phyloP scores from a whole-genome alignment of 2,797 vertebrate species.

The Prunella strophiata region DNA sequence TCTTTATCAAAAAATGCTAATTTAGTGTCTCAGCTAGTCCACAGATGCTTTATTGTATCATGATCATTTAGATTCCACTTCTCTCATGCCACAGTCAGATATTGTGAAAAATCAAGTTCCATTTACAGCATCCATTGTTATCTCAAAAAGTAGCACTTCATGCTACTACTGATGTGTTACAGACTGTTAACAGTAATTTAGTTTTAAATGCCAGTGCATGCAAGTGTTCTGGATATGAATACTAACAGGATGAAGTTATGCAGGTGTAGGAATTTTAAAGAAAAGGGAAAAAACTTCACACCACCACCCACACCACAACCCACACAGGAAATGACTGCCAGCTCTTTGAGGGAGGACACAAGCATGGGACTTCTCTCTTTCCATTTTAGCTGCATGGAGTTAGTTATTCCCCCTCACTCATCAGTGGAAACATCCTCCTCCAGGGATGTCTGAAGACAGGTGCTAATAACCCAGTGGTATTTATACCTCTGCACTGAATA shows the following conservation, averaged over 20 bases:
- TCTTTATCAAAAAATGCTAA: constrained; percentile 52
- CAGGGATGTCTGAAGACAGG: neutral
- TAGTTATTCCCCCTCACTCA: neutral
- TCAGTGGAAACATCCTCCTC: neutral
- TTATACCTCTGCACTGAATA: neutral
- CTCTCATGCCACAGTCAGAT: constrained; percentile 51
- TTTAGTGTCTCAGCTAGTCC: constrained; percentile 20
- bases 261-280: constrained; percentile 30
- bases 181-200: constrained; percentile 66
- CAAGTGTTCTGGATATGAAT: constrained; percentile 61
- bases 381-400: neutral
- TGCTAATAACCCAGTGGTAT: neutral
- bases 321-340: neutral
- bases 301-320: neutral
- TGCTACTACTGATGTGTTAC: constrained; percentile 61
- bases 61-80: constrained; percentile 60
- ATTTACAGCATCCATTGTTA: constrained; percentile 68
- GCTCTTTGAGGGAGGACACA: neutral
- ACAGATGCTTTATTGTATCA: constrained; percentile 57
- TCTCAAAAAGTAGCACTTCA: constrained; percentile 63
- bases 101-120: constrained; percentile 70
- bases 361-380: neutral
- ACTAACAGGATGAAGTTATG: constrained; percentile 46
- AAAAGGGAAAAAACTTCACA: neutral
- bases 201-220: constrained; percentile 59